A percentile compares a stretch with the other conserved stretches of the same genome.
Conservation (phyloP, 2,888 invertebrate genomes). For the Drosophila bunnanda region DNA sequence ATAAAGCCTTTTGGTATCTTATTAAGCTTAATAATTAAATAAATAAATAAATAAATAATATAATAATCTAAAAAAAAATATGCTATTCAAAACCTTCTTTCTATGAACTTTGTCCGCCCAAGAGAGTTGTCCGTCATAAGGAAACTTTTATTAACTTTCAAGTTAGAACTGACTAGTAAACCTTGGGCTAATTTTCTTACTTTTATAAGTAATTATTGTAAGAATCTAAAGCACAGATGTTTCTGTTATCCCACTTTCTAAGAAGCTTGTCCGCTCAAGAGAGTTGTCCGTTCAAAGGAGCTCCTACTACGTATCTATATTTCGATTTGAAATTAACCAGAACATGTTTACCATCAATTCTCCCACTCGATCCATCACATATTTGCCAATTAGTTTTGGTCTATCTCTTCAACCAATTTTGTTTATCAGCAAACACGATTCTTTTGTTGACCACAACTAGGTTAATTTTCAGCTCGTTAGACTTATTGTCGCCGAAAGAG, state of each 20-base stretch:
- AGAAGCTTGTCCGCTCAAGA: not conserved
- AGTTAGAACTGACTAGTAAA: not conserved
- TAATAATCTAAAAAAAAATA: not conserved
- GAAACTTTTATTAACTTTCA: too few species aligned
- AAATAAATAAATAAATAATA: too few species aligned
- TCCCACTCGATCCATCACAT: conserved; percentile 14
- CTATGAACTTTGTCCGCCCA: not conserved
- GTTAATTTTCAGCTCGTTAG: conserved; percentile 31
- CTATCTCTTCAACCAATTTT: conserved; percentile 13
- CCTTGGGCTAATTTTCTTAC: not conserved
- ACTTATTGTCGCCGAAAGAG: conserved; percentile 24
- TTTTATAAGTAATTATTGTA: not conserved
- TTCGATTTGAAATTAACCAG: not conserved
- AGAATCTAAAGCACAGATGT: not conserved
- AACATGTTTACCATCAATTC: conserved; percentile 7
- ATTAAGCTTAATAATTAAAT: not conserved
- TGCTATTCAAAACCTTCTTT: not conserved
- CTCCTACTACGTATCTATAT: not conserved
- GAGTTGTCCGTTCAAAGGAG: not conserved
- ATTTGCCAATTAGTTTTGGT: conserved; percentile 11
- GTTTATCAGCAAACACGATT: conserved; percentile 27
- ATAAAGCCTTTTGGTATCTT: not conserved
- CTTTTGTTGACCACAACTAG: conserved; percentile 18
- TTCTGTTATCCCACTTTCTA: not conserved
- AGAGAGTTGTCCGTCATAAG: not conserved